These are phyloP conservation scores for Sphaerophoria taeniata DNA, from an alignment of 2,888 invertebrate genomes.

Conservation along the genomic window DNA sequence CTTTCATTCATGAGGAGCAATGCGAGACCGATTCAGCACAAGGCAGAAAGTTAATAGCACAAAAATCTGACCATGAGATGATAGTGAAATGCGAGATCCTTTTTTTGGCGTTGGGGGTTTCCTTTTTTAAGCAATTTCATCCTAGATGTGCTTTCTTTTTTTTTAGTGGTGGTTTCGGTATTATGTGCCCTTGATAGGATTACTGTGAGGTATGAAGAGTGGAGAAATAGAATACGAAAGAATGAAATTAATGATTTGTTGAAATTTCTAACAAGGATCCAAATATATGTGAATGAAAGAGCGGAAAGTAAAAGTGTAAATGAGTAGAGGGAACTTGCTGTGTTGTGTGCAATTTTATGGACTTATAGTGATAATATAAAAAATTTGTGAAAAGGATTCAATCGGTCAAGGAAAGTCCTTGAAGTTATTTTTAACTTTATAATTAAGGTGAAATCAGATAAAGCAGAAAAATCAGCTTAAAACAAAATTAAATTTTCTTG, in stretches of 20 bases:
- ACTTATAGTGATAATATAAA: too few species aligned
- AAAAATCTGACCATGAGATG: slow-evolving; percentile 58
- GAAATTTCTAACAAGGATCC: slow-evolving; percentile 69
- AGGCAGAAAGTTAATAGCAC: not conserved
- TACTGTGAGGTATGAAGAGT: slow-evolving; percentile 56
- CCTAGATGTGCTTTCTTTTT: slow-evolving; percentile 13
- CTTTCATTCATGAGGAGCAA: slow-evolving; percentile 5
- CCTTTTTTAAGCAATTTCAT: slow-evolving; percentile 45
- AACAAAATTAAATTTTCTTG: too few species aligned
- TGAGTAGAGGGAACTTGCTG: not conserved
- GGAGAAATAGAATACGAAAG: slow-evolving; percentile 51
- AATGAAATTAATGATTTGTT: slow-evolving; percentile 74
- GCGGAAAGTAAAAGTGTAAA: not conserved
- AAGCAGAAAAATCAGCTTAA: not conserved
- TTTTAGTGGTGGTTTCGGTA: slow-evolving; percentile 8
- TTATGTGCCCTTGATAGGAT: slow-evolving; percentile 70
- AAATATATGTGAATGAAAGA: not conserved
- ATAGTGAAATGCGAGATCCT: slow-evolving; percentile 68
- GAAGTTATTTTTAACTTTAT: too few species aligned
- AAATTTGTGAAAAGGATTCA: too few species aligned
- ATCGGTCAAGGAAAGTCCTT: too few species aligned
- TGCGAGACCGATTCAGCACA: not conserved
- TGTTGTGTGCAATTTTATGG: not conserved
- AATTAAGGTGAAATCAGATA: too few species aligned
- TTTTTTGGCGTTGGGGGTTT: not conserved